Base-by-base conservation (phyloP, 2,888 invertebrate genomes). In the Cerastis rubricosa region DNA sequence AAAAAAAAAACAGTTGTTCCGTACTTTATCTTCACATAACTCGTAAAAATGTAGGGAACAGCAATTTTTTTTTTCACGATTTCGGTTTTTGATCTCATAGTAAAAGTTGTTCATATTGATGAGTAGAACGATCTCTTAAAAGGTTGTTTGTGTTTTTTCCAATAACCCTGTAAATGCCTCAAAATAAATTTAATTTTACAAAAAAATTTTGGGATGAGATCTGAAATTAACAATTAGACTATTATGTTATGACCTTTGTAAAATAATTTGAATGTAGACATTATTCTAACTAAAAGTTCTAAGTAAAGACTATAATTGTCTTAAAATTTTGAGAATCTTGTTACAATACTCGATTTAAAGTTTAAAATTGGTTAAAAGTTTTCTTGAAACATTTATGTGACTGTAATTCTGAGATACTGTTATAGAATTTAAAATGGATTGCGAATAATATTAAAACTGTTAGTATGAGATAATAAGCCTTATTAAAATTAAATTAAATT, bases 331-430 rank as follows among this genome's bases (percentile, higher is more conserved):
- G 22, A 74, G 45, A 77, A 77, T 63, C 81, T 67, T 66, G 51
- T 78, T 35, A 81, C 29, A 47, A 54, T 75, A 75, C n/a, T 81
- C 45, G 81, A 81, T 81, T 81, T 66, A 11, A 54, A 73, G 74
- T 80, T 77, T 57, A 14, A 73, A 80, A 73, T 73, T 80, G 51
- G n/a, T 63, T 72, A n/a, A 73, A 54, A 73, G 80, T 72, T 80
- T 72, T 77, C 63, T 47, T 54, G 51, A 54, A 80, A 5, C 12
- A 40, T 80, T 80, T 29, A 29, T 76, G 40, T 8, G 45, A 63
- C 40, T 80, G 25, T 73, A 40, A 72, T 80, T 61, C 72, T 11
- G 61, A 40, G 74, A 80, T 61, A 63, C 61, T 40, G 35, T 73
- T 63, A 77, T 80, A 63, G 19, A 45, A 74, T 74, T 63, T 0